These are phyloP conservation scores for Orchestes rusci DNA, from an alignment of 2,888 invertebrate genomes.

Conservation along the genomic window DNA sequence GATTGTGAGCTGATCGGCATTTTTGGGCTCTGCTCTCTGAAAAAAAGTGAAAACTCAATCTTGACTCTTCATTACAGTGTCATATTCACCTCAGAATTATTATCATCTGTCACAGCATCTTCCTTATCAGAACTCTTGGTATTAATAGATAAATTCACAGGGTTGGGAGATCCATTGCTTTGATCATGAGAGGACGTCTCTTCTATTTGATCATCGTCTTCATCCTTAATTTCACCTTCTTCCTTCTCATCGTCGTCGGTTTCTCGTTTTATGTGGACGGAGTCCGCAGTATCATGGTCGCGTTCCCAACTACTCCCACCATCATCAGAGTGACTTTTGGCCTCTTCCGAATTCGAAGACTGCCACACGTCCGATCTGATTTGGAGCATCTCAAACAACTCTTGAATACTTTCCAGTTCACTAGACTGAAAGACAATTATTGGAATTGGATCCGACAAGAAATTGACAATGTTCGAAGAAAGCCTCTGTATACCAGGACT, in stretches of 20 bases:
- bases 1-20: slow-evolving; percentile 49
- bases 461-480: no score
- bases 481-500: no score
- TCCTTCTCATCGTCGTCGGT: slow-evolving; percentile 46
- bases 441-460: no score
- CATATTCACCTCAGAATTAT: slow-evolving; percentile 35
- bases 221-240: slow-evolving; percentile 46
- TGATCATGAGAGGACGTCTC: slow-evolving; percentile 42
- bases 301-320: slow-evolving; percentile 45
- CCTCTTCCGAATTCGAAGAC: slow-evolving; percentile 41
- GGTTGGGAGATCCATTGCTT: slow-evolving; percentile 69
- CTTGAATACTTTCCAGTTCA: slow-evolving; percentile 76
- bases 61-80: no score
- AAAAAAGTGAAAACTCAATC: slow-evolving; percentile 15
- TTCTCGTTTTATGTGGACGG: slow-evolving; percentile 34
- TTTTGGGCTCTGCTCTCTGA: slow-evolving; percentile 35
- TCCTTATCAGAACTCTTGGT: slow-evolving; percentile 48
- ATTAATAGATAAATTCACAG: slow-evolving; percentile 69
- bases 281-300: slow-evolving; percentile 36
- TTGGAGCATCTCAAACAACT: slow-evolving; percentile 73
- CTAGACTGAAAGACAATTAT: slow-evolving; percentile 51
- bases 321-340: slow-evolving; percentile 37
- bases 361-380: slow-evolving; percentile 77
- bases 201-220: slow-evolving; percentile 45
- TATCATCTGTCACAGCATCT: slow-evolving; percentile 34